phyloP scores from a whole-genome alignment of 2,797 vertebrate species.

The Pseudomugil gertrudae region DNA sequence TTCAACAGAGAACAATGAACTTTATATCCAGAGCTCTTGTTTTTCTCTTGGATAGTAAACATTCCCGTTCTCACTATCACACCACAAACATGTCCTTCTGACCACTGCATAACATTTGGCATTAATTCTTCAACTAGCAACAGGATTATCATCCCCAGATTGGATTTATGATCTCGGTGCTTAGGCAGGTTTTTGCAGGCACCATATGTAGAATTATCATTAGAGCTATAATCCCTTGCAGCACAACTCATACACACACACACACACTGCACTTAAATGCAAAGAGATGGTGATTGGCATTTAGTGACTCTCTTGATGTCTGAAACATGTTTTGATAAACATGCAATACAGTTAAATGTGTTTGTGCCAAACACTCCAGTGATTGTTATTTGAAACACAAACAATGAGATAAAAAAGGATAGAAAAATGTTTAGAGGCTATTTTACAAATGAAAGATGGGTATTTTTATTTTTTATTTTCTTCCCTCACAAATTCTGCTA shows the following conservation, averaged over 20 bases:
- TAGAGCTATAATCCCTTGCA: slow-evolving; percentile 75
- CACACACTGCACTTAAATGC: slow-evolving; percentile 48
- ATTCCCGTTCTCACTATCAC: slow-evolving; percentile 26
- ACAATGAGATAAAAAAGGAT: slow-evolving; percentile 40
- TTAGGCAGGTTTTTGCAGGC: slow-evolving; percentile 81
- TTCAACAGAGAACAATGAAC: not conserved
- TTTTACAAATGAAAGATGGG: slow-evolving; percentile 1
- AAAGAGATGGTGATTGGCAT: slow-evolving; percentile 46
- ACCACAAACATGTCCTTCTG: slow-evolving; percentile 52
- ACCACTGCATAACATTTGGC: slow-evolving; percentile 73
- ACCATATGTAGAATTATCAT: slow-evolving; percentile 86
- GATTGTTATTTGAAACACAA: slow-evolving; percentile 26
- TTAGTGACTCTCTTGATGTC: slow-evolving; percentile 41
- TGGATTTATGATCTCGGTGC: slow-evolving; percentile 82
- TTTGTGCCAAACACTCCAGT: slow-evolving; percentile 23
- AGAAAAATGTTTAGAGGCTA: slow-evolving; percentile 19
- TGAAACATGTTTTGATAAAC: slow-evolving; percentile 33
- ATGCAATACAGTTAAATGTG: not conserved
- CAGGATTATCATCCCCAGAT: slow-evolving; percentile 83
- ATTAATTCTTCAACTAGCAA: slow-evolving; percentile 83
- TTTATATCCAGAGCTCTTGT: not conserved
- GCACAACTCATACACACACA: slow-evolving; percentile 47
- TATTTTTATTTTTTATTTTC: slow-evolving; percentile 15
- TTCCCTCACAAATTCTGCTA: slow-evolving; percentile 1
- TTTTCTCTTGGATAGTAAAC: slow-evolving; percentile 38